Percentiles rank a stretch among this genome's conserved stretches.
Evolutionary conservation across 2,888 invertebrate species (phyloP).

Genomic region (Archips crataeganus): DNA sequence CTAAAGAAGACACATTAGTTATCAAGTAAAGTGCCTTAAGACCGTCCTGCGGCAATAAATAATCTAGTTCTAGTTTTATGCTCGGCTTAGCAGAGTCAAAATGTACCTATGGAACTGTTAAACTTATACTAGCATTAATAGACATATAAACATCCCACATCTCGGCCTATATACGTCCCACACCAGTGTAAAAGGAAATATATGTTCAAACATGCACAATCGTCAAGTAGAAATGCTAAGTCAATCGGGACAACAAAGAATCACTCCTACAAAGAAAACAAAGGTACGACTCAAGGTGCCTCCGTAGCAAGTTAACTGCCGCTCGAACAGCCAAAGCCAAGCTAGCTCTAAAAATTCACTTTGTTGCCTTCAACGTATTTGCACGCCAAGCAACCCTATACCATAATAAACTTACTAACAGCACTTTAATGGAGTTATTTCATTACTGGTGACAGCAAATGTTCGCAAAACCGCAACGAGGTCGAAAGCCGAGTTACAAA

Average conservation of each 20-base stretch:
- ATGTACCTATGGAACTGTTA: no score
- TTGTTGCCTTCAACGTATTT: conserved; percentile 6
- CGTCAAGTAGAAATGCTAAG: neutral
- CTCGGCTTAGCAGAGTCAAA: no score
- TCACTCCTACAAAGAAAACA: conserved; percentile 5
- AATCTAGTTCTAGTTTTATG: no score
- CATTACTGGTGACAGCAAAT: neutral
- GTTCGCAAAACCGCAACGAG: conserved; percentile 11
- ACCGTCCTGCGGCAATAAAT: no score
- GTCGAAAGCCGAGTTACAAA: neutral
- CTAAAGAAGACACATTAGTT: conserved; percentile 59
- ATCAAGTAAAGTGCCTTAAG: neutral
- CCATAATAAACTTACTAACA: conserved; percentile 1
- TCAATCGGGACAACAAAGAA: neutral
- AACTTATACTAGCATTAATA: no score
- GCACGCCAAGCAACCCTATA: conserved; percentile 6
- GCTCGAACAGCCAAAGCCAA: neutral
- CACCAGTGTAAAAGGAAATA: neutral
- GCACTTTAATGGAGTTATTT: conserved; percentile 16
- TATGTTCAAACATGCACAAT: neutral
- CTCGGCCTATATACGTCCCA: no score
- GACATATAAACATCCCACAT: no score
- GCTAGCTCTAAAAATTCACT: conserved; percentile 22
- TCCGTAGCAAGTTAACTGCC: conserved; percentile 14
- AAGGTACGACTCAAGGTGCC: neutral